Percentiles rank a stretch among this genome's conserved stretches.
These are phyloP conservation scores for Micropoecilia bifurca DNA, from an alignment of 2,797 vertebrate genomes.

Conservation along the genomic window DNA sequence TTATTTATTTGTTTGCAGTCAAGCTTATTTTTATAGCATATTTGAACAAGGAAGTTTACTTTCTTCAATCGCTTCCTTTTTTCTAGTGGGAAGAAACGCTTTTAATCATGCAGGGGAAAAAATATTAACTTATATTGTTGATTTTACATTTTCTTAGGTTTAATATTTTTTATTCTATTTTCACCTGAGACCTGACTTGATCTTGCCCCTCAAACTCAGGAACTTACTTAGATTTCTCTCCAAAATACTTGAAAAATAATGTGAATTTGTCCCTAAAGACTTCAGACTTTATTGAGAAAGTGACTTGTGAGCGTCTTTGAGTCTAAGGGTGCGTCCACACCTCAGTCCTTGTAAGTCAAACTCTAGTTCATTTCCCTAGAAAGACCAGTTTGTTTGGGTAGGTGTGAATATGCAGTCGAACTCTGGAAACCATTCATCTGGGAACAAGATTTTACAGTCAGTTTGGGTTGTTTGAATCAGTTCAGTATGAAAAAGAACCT, in stretches of 20 bases:
- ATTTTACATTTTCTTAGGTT: too few species aligned
- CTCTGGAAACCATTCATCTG: too few species aligned
- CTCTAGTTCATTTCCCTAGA: too few species aligned
- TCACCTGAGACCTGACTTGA: not conserved
- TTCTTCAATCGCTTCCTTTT: not conserved
- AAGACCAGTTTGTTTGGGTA: too few species aligned
- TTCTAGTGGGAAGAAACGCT: not conserved
- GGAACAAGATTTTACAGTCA: too few species aligned
- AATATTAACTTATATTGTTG: conserved; percentile 9
- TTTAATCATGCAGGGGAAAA: not conserved
- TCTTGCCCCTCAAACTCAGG: not conserved
- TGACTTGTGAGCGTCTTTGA: not conserved
- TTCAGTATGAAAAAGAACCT: too few species aligned
- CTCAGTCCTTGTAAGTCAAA: too few species aligned
- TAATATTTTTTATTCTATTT: not conserved
- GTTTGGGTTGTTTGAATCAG: too few species aligned
- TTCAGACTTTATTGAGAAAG: not conserved
- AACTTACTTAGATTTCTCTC: not conserved
- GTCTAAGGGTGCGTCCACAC: not conserved
- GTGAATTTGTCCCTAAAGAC: not conserved
- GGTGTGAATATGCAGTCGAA: too few species aligned
- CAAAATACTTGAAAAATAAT: not conserved
- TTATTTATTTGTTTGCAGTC: too few species aligned
- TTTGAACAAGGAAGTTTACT: not conserved
- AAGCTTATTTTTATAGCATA: too few species aligned